Percentiles rank a stretch among this genome's conserved stretches.
phyloP scores from a whole-genome alignment of 2,888 invertebrate genomes.

The Ashinkailepas kermadecensis region DNA sequence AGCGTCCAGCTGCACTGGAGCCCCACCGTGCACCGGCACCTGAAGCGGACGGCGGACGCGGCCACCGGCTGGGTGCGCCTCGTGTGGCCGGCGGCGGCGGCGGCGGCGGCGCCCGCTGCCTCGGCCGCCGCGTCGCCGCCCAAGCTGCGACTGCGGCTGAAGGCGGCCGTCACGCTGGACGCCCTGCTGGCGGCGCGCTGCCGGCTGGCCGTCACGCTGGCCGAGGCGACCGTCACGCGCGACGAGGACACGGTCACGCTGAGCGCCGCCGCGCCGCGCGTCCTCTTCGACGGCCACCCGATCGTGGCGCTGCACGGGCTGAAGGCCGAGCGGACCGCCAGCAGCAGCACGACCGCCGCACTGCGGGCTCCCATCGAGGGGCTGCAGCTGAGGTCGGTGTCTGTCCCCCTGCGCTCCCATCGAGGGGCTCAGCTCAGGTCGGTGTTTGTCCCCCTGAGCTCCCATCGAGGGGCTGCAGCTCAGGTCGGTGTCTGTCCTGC shows the following conservation, averaged over 20 bases:
- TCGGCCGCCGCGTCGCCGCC: not conserved
- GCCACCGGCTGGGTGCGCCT: not conserved
- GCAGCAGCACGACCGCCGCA: not conserved
- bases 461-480: no score
- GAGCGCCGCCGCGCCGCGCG: not conserved
- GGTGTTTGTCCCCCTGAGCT: no score
- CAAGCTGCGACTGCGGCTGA: not conserved
- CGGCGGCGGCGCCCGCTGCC: not conserved
- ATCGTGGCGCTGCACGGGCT: not conserved
- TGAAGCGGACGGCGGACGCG: not conserved
- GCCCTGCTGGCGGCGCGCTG: not conserved
- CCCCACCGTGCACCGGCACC: slow-evolving; percentile 3
- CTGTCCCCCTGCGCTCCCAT: no score
- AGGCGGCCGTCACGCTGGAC: not conserved
- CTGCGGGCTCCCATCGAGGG: not conserved
- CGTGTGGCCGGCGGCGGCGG: not conserved
- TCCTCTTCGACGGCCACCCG: not conserved
- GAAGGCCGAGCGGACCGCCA: not conserved
- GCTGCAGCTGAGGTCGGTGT: not conserved
- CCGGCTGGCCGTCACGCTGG: not conserved
- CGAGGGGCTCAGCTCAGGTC: no score
- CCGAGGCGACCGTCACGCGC: not conserved
- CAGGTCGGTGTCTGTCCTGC: no score
- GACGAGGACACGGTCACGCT: not conserved
- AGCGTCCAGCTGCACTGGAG: not conserved